phyloP scores from a whole-genome alignment of 2,888 invertebrate species.

The Priocnemis perturbator region DNA sequence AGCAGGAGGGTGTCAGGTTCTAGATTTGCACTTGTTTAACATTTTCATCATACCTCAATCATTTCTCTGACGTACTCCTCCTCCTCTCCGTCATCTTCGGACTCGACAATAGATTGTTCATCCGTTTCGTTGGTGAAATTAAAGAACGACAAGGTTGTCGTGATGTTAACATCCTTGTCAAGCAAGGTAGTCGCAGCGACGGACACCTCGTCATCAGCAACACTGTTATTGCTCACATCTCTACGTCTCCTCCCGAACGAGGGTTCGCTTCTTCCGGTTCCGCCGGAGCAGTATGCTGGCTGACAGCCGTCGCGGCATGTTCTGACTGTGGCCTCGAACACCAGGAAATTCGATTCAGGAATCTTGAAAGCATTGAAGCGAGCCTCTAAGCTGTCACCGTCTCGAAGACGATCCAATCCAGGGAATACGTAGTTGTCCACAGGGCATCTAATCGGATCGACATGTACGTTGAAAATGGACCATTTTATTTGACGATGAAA shows the following conservation, averaged over 20 bases:
- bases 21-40: background rate
- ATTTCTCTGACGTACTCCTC: conserved; percentile 91
- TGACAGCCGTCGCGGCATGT: conserved; percentile 94
- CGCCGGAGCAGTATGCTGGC: conserved; percentile 89
- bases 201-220: conserved; percentile 58
- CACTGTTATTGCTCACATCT: conserved; percentile 71
- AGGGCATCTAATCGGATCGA: conserved; percentile 82
- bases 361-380: conserved; percentile 96
- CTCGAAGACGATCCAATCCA: conserved; percentile 89
- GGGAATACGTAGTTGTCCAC: conserved; percentile 95
- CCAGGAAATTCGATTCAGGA: conserved; percentile 94
- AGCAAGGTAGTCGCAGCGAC: conserved; percentile 68
- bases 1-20: background rate
- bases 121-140: conserved; percentile 55
- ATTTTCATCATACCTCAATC: conserved; percentile 82
- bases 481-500: background rate
- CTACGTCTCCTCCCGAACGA: conserved; percentile 86
- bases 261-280: conserved; percentile 87
- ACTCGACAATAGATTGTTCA: conserved; percentile 30
- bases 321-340: conserved; percentile 93
- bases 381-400: conserved; percentile 91
- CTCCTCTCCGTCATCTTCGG: conserved; percentile 76
- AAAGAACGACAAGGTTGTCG: conserved; percentile 14
- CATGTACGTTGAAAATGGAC: background rate
- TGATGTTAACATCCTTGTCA: conserved; percentile 31